phyloP scores from a whole-genome alignment of 2,888 invertebrate genomes.

The Pristionchus exspectatus region DNA sequence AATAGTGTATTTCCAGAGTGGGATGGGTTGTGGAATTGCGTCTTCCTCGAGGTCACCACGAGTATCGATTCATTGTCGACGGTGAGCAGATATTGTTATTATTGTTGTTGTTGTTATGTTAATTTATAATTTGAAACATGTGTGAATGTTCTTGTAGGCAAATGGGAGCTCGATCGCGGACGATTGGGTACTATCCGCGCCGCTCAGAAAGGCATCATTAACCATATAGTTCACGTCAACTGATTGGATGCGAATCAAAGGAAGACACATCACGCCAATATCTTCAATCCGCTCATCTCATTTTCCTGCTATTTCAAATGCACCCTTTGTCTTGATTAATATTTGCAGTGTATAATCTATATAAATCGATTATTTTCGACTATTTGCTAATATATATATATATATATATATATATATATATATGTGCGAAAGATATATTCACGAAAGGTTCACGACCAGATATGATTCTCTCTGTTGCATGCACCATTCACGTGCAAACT shows the following conservation, averaged over 20 bases:
- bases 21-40: slow-evolving; percentile 53
- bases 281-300: neutral
- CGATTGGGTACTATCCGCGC: slow-evolving; percentile 18
- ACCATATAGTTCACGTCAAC: slow-evolving; percentile 42
- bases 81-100: neutral
- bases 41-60: slow-evolving; percentile 54
- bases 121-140: neutral
- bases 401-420: no score
- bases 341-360: neutral
- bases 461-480: neutral
- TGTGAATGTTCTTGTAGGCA: neutral
- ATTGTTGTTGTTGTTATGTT: no score
- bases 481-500: no score
- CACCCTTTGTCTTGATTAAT: neutral
- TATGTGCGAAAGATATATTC: neutral
- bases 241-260: neutral
- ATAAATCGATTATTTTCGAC: neutral
- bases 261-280: neutral
- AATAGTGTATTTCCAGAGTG: slow-evolving; percentile 14
- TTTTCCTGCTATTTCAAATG: neutral
- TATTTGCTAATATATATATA: neutral
- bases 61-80: slow-evolving; percentile 54
- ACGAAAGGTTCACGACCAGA: neutral
- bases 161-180: slow-evolving; percentile 48
- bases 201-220: neutral